Evolutionary conservation across 2,797 vertebrate genomes (phyloP), one percentile per base, ranked within the genome.

Genomic region (Sebastes minor): DNA sequence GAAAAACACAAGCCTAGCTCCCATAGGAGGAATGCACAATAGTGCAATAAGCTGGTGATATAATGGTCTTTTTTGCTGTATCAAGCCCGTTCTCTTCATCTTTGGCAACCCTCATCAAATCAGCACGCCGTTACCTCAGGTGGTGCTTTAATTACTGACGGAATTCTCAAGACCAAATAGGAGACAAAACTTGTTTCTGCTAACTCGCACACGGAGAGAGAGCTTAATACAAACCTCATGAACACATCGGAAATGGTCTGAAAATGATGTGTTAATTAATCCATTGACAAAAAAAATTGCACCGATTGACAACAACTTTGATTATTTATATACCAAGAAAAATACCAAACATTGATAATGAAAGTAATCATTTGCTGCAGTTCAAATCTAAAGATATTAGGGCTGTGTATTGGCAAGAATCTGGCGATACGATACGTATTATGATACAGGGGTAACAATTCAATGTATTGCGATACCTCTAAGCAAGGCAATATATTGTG

Each of bases 61-160:
- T 92, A 93, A 94, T 90, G 88, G 83, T 81, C 73, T 88, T 89
- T 94, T 90, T 82, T 92, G 88, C 90, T 90, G 93, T 70, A 92
- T 83, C 84, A 79, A 91, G 91, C 85, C 82, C 38, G 60, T 93
- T 91, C 87, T 78, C 86, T 85, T 93, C 86, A 93, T 93, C 87
- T 94, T 85, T 89, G 85, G 89, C 89, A 93, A 80, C 86, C 78
- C 90, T 94, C 95, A 90, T 95, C 93, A 93, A 91, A 94, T 92
- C 92, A 93, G 93, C 81, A 74, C 83, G 84, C 76, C 66, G 81
- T 92, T 90, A 92, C 92, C 91, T 92, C 87, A 89, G 93, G 89
- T 92, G 85, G 77, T 78, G 76, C 86, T 88, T 93, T 93, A 94
- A 94, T 95, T 95, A 93, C 89, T 72, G 83, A 91, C 84, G 13